Base-by-base conservation (phyloP, 2,113 vertebrate genomes). In the Pao palembangensis region DNA sequence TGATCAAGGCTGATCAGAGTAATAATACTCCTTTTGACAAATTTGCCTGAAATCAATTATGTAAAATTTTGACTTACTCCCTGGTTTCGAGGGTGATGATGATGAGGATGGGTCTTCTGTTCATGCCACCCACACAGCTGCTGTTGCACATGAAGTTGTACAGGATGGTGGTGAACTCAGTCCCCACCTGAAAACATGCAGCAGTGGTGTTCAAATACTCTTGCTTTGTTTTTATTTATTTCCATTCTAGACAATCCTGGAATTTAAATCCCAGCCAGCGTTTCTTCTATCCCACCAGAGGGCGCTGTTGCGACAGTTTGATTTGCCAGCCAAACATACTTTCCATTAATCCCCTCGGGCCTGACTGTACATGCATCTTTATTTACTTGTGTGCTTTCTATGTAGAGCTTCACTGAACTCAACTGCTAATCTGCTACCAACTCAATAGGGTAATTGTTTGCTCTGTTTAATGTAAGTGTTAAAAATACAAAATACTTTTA, bases 71-170 rank as follows among this genome's bases (percentile, higher is more conserved):
- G 34, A 83, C 96, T 95, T 85, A 99, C 97, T 99, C 97, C 80
- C 96, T 90, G 0, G 91, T 94, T 89, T 98, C 97, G 85, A 98
- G 84, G 3, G 96, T 98, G 88, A 98, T 96, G 86, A 99, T 99
- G 81, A 99, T 95, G 77, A 98, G 93, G 82, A 98, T 99, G 47
- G 97, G 97, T 61, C 97, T 87, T 58, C 97, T 91, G 86, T 99
- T 99, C 97, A 99, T 99, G 19, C 97, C 96, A n/a, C 97, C 97
- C 12, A 98, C 96, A 18, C 97, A 99, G 88, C 96, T 99, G 91
- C 96, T 99, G 90, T 99, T 99, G 85, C 97, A 99, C 97, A 99
- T 98, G 82, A 99, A 99, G 90, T 98, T 99, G 85, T 98, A 98
- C 3, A 99, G 91, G 82, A 99, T 95, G 51, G 96, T 99, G 81